These are phyloP conservation scores for Chelidonichthys spinosus DNA, from an alignment of 2,797 vertebrate species.

Conservation along the genomic window DNA sequence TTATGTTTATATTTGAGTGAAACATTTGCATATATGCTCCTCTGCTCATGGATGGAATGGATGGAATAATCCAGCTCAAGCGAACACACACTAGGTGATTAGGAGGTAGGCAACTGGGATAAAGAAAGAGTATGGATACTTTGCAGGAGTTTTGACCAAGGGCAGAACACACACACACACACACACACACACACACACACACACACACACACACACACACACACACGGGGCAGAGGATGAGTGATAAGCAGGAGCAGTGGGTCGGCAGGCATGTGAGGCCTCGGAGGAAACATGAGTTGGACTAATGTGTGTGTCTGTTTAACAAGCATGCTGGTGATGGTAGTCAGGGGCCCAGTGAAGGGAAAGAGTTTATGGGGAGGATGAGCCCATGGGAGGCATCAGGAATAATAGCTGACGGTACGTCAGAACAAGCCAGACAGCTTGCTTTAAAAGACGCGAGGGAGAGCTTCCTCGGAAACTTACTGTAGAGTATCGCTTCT, in stretches of 20 bases:
- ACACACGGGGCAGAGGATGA: constrained; percentile 54
- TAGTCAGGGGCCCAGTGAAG: constrained; percentile 63
- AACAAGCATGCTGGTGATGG: constrained; percentile 76
- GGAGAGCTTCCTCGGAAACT: constrained; percentile 42
- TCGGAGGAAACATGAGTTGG: constrained; percentile 78
- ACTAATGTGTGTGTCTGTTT: constrained; percentile 81
- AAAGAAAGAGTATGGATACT: constrained; percentile 27
- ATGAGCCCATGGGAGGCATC: constrained; percentile 72
- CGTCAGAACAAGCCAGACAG: constrained; percentile 64
- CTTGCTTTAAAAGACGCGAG: constrained; percentile 65
- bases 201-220: constrained; percentile 19
- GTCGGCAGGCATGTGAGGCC: constrained; percentile 71
- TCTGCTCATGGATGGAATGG: constrained; percentile 41
- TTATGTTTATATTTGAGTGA: constrained; percentile 19
- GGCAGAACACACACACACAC: constrained; percentile 29
- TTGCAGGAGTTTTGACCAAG: constrained; percentile 30
- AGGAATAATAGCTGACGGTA: constrained; percentile 74
- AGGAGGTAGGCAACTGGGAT: constrained; percentile 17
- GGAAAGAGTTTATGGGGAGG: constrained; percentile 76
- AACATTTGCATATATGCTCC: constrained; percentile 26
- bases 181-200: constrained; percentile 27
- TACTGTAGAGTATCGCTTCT: constrained; percentile 31
- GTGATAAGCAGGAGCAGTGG: constrained; percentile 72
- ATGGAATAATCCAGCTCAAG: constrained; percentile 41
- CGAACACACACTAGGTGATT: constrained; percentile 11